Percentiles rank a stretch among this genome's conserved stretches.
These are phyloP conservation scores for Anorthoa munda DNA, from an alignment of 2,888 invertebrate genomes.

Conservation along the genomic window DNA sequence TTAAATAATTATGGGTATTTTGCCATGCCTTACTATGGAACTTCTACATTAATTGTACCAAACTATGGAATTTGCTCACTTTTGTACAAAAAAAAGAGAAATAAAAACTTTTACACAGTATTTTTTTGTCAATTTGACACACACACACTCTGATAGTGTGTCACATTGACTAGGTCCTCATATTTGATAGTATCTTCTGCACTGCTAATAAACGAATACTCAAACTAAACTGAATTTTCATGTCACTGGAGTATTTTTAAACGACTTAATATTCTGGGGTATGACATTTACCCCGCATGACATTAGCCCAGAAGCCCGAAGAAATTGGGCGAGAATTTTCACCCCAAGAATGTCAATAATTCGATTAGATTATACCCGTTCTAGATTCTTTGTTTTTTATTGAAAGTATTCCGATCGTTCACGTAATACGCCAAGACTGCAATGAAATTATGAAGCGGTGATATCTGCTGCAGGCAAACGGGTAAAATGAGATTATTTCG, in stretches of 20 bases:
- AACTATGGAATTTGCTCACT: no score
- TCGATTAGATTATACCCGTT: conserved; percentile 58
- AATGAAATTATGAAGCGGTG: conserved; percentile 46
- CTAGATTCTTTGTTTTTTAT: conserved; percentile 33
- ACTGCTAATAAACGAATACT: no score
- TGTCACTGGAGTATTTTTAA: background rate
- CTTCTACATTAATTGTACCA: no score
- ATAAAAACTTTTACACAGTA: no score
- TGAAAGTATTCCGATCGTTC: conserved; percentile 7
- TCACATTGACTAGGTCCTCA: no score
- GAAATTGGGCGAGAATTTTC: background rate
- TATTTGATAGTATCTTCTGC: no score
- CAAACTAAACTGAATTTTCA: background rate
- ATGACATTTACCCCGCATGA: conserved; percentile 3
- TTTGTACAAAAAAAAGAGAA: no score
- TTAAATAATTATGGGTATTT: no score
- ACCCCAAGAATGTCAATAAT: conserved; percentile 59
- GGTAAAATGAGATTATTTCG: conserved; percentile 37
- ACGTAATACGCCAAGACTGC: conserved; percentile 29
- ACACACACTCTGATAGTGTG: no score
- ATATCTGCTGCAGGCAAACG: conserved; percentile 23
- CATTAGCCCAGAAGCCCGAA: background rate
- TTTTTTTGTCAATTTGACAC: no score
- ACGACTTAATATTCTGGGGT: background rate
- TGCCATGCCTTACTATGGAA: no score